Evolutionary conservation across 2,113 vertebrate species (phyloP).

Genomic region (Anser cygnoides): DNA sequence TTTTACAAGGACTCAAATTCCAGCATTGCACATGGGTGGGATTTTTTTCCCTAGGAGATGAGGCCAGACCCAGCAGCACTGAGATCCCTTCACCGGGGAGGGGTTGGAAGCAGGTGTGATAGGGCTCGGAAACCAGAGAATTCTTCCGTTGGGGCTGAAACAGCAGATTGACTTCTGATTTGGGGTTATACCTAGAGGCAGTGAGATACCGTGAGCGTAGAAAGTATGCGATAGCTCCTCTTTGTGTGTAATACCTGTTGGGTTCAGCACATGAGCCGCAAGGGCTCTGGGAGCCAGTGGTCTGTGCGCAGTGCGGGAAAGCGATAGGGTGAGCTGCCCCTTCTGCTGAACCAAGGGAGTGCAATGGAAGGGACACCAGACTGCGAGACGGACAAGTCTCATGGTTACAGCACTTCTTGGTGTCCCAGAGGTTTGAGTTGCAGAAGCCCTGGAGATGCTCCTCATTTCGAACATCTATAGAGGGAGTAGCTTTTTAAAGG

Average conservation of each 20-base stretch:
- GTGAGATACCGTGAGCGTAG: background rate
- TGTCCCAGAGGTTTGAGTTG: background rate
- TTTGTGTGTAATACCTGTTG: background rate
- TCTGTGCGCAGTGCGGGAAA: background rate
- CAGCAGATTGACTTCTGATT: background rate
- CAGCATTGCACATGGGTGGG: fast-evolving
- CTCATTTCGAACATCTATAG: background rate
- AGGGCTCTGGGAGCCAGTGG: background rate
- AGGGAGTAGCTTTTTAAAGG: background rate
- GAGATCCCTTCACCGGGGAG: background rate
- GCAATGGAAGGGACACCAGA: background rate
- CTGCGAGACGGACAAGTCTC: background rate
- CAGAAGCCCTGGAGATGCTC: background rate
- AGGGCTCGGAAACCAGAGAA: background rate
- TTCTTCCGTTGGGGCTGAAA: background rate
- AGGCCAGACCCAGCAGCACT: background rate
- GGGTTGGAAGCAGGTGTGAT: background rate
- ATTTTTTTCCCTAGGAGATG: fast-evolving
- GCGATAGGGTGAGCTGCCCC: background rate
- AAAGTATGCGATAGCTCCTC: background rate
- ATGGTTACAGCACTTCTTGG: background rate
- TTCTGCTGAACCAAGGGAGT: background rate
- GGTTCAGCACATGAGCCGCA: background rate
- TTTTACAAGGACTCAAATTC: background rate
- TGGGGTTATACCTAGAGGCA: background rate